Conservation (phyloP, 2,888 invertebrate genomes). For the Phengaris arion region DNA sequence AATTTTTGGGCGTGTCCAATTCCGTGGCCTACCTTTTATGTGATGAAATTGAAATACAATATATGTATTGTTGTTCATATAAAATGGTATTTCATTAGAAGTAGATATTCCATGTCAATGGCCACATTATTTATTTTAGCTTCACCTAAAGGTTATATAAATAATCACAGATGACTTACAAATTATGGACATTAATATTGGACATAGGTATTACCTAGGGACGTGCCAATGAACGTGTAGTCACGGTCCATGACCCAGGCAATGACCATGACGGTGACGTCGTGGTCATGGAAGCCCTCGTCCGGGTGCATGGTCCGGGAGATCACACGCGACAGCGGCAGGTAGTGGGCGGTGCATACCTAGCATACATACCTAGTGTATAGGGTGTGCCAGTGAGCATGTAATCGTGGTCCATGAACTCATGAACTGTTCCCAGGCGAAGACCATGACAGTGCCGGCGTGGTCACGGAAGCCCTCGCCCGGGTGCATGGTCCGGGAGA, state of each 20-base stretch:
- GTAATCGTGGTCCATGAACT: conserved; percentile 87
- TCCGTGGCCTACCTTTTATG: not conserved
- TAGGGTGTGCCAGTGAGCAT: conserved; percentile 92
- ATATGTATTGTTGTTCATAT: not conserved
- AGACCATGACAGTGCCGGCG: conserved; percentile 95
- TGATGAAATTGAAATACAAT: not conserved
- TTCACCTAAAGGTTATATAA: not conserved
- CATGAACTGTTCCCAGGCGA: conserved; percentile 97
- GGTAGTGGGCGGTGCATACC: conserved; percentile 33
- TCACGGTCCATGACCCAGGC: conserved; percentile 98
- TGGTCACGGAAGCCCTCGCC: conserved; percentile 96
- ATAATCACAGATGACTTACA: too few species aligned
- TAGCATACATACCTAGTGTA: conserved; percentile 82
- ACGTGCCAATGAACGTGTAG: conserved; percentile 92
- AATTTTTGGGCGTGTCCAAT: not conserved
- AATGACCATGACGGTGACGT: conserved; percentile 94
- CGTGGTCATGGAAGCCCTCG: conserved; percentile 95
- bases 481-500: conserved; percentile 94
- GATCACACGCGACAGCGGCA: conserved; percentile 90
- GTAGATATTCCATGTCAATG: not conserved
- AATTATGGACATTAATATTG: not conserved
- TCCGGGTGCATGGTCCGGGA: conserved; percentile 95
- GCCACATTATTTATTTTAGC: not conserved
- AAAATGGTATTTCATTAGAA: not conserved
- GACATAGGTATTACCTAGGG: conserved; percentile 82